phyloP scores from a whole-genome alignment of 2,888 invertebrate genomes.

The Mechanitis messenoides region DNA sequence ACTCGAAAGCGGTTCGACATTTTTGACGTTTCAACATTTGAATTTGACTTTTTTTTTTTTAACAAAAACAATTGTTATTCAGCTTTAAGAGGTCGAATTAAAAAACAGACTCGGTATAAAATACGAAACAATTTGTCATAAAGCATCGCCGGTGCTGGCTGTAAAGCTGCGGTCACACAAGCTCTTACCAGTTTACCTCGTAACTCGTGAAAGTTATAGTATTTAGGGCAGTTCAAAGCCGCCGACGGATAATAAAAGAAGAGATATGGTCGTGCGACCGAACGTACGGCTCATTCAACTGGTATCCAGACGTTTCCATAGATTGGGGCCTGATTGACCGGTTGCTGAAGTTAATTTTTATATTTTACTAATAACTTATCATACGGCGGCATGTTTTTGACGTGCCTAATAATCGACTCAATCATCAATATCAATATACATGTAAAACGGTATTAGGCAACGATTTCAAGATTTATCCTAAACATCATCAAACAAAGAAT shows the following conservation, averaged over 20 bases:
- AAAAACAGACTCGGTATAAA: constrained; percentile 18
- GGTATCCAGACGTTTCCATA: constrained; percentile 37
- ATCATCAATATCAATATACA: constrained; percentile 3
- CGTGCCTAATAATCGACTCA: constrained; percentile 9
- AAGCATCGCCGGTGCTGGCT: constrained; percentile 37
- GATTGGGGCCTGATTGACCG: constrained; percentile 34
- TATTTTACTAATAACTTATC: constrained; percentile 21
- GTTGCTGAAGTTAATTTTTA: constrained; percentile 27
- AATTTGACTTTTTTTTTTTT: not conserved
- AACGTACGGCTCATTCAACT: constrained; percentile 61
- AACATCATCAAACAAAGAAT: too few relatives aligned
- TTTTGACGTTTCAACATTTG: not conserved
- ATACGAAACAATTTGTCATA: constrained; percentile 43
- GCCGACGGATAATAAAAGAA: constrained; percentile 68
- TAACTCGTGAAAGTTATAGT: constrained; percentile 72
- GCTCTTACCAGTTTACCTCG: constrained; percentile 53
- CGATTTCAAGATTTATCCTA: not conserved
- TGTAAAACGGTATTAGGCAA: too few relatives aligned
- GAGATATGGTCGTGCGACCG: constrained; percentile 65
- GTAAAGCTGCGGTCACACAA: constrained; percentile 53
- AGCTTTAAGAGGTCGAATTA: constrained; percentile 8
- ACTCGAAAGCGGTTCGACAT: not conserved
- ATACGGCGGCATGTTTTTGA: constrained; percentile 13
- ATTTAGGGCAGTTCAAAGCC: constrained; percentile 70
- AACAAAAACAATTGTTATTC: constrained; percentile 7